Evolutionary conservation across 2,113 vertebrate genomes (phyloP), one percentile per base, ranked within the genome.

Genomic region (Cochlearius cochlearius): DNA sequence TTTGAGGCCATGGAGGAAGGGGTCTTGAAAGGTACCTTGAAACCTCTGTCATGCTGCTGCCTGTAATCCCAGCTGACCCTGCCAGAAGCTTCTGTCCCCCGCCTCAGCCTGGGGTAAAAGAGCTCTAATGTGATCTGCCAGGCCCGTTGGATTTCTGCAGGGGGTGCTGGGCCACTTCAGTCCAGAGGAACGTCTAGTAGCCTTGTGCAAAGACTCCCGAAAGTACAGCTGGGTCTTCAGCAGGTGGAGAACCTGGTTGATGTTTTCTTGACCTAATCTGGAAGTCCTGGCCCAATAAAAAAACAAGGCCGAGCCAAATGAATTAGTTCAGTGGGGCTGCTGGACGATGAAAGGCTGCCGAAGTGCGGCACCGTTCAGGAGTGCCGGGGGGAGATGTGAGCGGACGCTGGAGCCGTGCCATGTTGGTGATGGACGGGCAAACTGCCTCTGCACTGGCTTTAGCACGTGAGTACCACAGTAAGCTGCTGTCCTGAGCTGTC

Each of bases 321-420:
- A 38, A 16, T 45, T 47, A n/a, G 11, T 74, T 55, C 21, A 21
- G 34, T 0, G 5, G 62, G 47, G 30, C 60, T 66, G 68, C 25
- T 80, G 75, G 25, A n/a, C 22, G 60, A 12, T 36, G 45, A 30
- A 49, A 15, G n/a, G 17, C 47, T 75, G 68, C 55, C 49, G 53
- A 47, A 41, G 39, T 21, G 64, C 38, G 49, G 21, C 29, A 47
- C 15, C 2, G 0, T 85, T 66, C 9, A 45, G 38, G 11, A 73
- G 15, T 52, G 39, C 8, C 1, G 5, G 15, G 17, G 53, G 39
- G 6, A n/a, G 39, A 21, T 7, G 43, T 21, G 29, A 68, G 43
- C 3, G 0, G 13, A 36, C 4, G 12, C 60, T 74, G 59, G 26
- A 66, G 52, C 45, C 1, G 1, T 81, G 43, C 52, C 1, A 1